These are phyloP conservation scores for Aphelenchoides bicaudatus DNA, from an alignment of 2,888 invertebrate genomes.

Conservation along the genomic window DNA sequence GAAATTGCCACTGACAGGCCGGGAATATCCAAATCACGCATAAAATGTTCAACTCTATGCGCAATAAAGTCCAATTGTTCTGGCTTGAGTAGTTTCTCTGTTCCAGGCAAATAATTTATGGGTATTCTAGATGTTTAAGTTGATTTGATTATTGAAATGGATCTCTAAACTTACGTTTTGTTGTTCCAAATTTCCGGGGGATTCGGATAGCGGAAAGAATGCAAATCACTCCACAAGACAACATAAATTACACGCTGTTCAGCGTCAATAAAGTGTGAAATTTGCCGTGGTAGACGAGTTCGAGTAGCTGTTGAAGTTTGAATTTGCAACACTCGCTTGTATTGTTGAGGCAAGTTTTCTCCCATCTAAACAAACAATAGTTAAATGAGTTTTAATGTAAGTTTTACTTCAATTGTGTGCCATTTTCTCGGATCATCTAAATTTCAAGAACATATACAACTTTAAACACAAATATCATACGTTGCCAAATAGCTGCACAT, in stretches of 20 bases:
- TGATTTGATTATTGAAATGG: background rate
- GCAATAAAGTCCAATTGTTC: slow-evolving; percentile 50
- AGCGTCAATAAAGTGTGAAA: slow-evolving; percentile 48
- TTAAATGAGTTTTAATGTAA: slow-evolving; percentile 19
- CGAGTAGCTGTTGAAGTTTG: background rate
- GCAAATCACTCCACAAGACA: slow-evolving; percentile 56
- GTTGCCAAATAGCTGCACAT: slow-evolving; percentile 59
- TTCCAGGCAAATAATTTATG: slow-evolving; percentile 33
- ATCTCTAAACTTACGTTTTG: slow-evolving; percentile 25
- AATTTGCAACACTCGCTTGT: background rate
- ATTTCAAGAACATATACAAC: too few relatives aligned
- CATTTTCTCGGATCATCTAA: slow-evolving; percentile 43
- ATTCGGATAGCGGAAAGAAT: slow-evolving; percentile 49
- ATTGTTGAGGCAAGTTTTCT: slow-evolving; percentile 23
- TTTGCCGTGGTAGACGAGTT: slow-evolving; percentile 44
- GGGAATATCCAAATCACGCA: slow-evolving; percentile 58
- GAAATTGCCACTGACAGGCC: slow-evolving; percentile 59
- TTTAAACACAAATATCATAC: too few relatives aligned
- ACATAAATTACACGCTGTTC: slow-evolving; percentile 44
- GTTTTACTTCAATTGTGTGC: slow-evolving; percentile 45
- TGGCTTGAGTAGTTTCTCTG: slow-evolving; percentile 32
- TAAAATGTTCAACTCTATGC: slow-evolving; percentile 53
- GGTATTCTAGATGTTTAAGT: slow-evolving; percentile 29
- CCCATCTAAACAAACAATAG: too few relatives aligned
- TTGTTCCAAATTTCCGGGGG: slow-evolving; percentile 52